phyloP scores from a whole-genome alignment of 1,140 invertebrate genomes.

The Sinella curviseta region DNA sequence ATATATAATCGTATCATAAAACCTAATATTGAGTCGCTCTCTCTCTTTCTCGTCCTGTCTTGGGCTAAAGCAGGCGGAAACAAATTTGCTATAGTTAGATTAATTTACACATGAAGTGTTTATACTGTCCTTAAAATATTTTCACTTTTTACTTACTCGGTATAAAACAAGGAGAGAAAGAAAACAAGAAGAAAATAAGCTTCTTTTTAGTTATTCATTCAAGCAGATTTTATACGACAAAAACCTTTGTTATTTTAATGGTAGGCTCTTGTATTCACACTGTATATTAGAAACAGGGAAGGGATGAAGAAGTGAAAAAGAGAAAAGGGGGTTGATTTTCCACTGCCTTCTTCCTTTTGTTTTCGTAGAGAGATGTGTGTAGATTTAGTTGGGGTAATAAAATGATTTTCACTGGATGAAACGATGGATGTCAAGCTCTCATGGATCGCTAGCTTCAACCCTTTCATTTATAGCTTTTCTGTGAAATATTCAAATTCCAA shows the following conservation, averaged over 20 bases:
- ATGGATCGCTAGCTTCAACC: background rate
- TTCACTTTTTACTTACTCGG: background rate
- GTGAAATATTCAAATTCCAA: background rate
- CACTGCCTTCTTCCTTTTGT: background rate
- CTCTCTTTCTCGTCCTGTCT: background rate
- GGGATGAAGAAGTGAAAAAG: background rate
- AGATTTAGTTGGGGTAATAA: too few relatives aligned
- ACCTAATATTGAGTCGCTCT: background rate
- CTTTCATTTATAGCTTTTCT: background rate
- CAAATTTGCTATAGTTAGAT: background rate
- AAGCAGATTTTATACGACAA: background rate
- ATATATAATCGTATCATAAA: slow-evolving; percentile 12
- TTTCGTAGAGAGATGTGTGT: too few relatives aligned
- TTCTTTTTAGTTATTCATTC: background rate
- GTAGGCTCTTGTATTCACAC: background rate
- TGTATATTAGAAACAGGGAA: background rate
- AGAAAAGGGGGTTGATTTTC: background rate
- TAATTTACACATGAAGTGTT: background rate
- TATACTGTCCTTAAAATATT: background rate
- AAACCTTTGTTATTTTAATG: background rate
- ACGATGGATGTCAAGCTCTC: background rate
- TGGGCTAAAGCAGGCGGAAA: background rate
- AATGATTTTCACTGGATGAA: background rate
- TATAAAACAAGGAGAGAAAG: too few relatives aligned
- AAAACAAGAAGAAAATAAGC: background rate